phyloP scores from a whole-genome alignment of 2,888 invertebrate genomes.

The Romanomermis culicivorax region DNA sequence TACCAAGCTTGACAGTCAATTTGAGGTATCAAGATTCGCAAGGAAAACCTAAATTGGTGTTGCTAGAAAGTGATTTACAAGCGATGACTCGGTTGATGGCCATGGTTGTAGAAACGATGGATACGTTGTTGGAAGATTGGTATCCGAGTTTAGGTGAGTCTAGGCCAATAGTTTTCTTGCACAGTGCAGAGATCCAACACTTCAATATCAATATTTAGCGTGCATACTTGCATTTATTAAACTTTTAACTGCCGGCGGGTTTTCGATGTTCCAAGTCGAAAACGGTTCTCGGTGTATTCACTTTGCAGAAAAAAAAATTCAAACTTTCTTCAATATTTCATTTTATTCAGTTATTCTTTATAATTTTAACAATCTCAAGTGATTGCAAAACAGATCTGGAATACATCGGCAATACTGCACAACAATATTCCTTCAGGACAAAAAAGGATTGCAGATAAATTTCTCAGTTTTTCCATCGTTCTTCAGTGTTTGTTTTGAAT shows the following conservation, averaged over 20 bases:
- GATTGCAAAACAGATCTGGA: too few relatives aligned
- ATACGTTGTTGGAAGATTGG: slow-evolving; percentile 89
- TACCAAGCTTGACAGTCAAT: not conserved
- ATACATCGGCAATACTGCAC: too few relatives aligned
- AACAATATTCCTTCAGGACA: too few relatives aligned
- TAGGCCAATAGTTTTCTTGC: not conserved
- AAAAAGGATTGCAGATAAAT: too few relatives aligned
- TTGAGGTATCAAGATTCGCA: slow-evolving; percentile 4
- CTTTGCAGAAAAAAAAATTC: too few relatives aligned
- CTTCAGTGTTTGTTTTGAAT: too few relatives aligned
- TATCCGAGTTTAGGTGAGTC: slow-evolving; percentile 53
- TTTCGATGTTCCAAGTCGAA: too few relatives aligned
- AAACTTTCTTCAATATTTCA: too few relatives aligned
- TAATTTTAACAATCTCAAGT: too few relatives aligned
- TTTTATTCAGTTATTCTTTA: too few relatives aligned
- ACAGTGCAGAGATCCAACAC: not conserved
- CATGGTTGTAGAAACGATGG: slow-evolving; percentile 77
- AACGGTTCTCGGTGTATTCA: too few relatives aligned
- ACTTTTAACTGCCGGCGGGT: slow-evolving; percentile 10
- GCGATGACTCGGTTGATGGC: slow-evolving; percentile 41
- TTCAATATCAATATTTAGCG: slow-evolving; percentile 1
- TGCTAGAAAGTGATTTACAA: slow-evolving; percentile 28
- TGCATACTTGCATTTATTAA: slow-evolving; percentile 23
- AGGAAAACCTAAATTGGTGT: slow-evolving; percentile 39
- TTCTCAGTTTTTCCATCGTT: too few relatives aligned